Evolutionary conservation across 1,140 invertebrate species (phyloP), one percentile per base, ranked within the genome.

Genomic region (Wasmannia auropunctata): DNA sequence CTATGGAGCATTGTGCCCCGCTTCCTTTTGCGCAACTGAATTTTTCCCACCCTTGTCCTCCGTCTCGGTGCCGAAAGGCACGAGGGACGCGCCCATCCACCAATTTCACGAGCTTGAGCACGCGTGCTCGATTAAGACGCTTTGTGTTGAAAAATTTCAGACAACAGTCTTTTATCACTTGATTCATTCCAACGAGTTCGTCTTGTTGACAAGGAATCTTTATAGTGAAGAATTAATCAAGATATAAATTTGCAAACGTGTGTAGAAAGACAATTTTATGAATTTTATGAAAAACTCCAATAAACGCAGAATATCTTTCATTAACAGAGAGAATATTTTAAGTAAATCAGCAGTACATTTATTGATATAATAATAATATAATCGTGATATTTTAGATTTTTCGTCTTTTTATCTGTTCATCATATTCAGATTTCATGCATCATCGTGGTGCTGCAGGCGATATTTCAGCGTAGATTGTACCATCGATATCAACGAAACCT

Each of bases 21-120:
- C 43, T 86, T 65, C 77, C 74, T 87, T 83, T 79, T 76, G 83
- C 80, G 83, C 85, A 56, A 86, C 91, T 72, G 89, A 93, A 93
- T 89, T 92, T 93, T 92, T 62, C 28, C 43, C 88, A 83, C 83
- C 86, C 85, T 56, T 58, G 28, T 77, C 62, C 43, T 86, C 49
- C 79, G 54, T 67, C 51, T 72, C 90, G 60, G 77, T 62, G 80
- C 34, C 37, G 49, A 60, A 28, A 72, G 54, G 51, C 60, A 75
- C 11, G 28, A 65, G 56, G 54, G 62, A 34, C 28, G 75, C 34
- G 31, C 60, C 43, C 88, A 80, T 86, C 88, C 86, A 87, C 86
- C 90, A 91, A 92, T 91, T 89, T 91, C 85, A 88, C 83, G 80
- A 90, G 84, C 84, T 75, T 84, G 86, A 88, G 88, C 88, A 91